Conservation (phyloP, 2,888 invertebrate species). For the Agrilus cyanescens region DNA sequence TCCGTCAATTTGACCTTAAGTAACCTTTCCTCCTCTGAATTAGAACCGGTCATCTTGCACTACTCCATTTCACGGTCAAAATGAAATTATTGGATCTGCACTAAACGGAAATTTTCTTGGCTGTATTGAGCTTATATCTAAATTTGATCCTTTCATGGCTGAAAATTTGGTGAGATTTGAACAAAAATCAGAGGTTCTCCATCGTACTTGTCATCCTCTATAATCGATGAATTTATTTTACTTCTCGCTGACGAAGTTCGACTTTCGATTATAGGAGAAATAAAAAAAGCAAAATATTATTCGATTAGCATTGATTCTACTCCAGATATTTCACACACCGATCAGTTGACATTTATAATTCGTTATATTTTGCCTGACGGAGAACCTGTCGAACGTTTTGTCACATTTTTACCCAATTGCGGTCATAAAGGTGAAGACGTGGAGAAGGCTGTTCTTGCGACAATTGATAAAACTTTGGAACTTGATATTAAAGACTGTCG, state of each 20-base stretch:
- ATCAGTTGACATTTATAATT: conserved; percentile 21
- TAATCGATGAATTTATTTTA: conserved; percentile 18
- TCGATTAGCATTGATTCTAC: conserved; percentile 13
- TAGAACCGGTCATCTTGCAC: too few relatives aligned
- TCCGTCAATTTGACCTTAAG: too few relatives aligned
- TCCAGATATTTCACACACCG: conserved; percentile 21
- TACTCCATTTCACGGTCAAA: conserved; percentile 1
- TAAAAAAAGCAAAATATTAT: conserved; percentile 16
- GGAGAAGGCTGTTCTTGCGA: too few relatives aligned
- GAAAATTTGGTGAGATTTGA: conserved; percentile 12
- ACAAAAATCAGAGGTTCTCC: conserved; percentile 17
- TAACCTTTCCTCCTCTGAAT: too few relatives aligned
- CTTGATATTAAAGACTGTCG: too few relatives aligned
- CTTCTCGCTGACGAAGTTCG: conserved; percentile 19
- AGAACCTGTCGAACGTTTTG: conserved; percentile 12
- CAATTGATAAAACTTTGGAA: too few relatives aligned
- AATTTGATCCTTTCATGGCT: conserved; percentile 20
- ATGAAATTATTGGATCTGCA: conserved; percentile 7
- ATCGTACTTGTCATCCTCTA: conserved; percentile 16
- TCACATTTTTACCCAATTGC: conserved; percentile 13
- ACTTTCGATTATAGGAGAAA: conserved; percentile 7
- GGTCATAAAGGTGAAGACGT: conserved; percentile 17
- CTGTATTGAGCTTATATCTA: conserved; percentile 9
- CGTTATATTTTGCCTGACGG: conserved; percentile 16
- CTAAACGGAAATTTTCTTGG: conserved; percentile 9